Conservation (phyloP, 2,797 vertebrate species). For the Danio choprae region DNA sequence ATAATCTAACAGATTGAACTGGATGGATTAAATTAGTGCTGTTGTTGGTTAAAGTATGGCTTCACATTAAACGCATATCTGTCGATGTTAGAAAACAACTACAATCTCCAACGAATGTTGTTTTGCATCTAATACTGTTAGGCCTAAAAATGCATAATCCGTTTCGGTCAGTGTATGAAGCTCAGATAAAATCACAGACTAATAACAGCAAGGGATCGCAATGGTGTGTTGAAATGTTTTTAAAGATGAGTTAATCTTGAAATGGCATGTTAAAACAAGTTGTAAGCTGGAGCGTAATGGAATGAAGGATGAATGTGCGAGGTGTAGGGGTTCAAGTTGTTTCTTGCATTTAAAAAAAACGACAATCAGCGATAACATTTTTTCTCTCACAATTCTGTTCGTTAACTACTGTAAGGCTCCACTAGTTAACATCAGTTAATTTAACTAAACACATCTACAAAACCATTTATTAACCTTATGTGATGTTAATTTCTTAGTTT, state of each 20-base stretch:
- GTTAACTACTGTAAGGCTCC: too few species aligned
- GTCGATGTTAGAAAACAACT: not conserved
- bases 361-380: too few species aligned
- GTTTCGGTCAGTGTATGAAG: not conserved
- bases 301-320: not conserved
- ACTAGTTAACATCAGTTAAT: too few species aligned
- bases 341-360: not conserved
- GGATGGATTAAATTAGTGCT: not conserved
- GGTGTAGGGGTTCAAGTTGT: not conserved
- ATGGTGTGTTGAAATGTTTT: not conserved
- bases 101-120: not conserved
- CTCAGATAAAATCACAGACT: not conserved
- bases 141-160: not conserved
- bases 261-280: not conserved
- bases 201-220: not conserved
- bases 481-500: too few species aligned
- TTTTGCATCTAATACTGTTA: not conserved
- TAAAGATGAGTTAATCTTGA: not conserved
- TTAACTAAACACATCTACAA: too few species aligned
- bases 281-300: not conserved
- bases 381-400: too few species aligned
- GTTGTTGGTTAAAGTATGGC: not conserved
- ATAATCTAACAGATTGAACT: not conserved
- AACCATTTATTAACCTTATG: too few species aligned
- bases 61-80: not conserved